phyloP scores from a whole-genome alignment of 2,797 vertebrate genomes.

The Rhadinocentrus ornatus region DNA sequence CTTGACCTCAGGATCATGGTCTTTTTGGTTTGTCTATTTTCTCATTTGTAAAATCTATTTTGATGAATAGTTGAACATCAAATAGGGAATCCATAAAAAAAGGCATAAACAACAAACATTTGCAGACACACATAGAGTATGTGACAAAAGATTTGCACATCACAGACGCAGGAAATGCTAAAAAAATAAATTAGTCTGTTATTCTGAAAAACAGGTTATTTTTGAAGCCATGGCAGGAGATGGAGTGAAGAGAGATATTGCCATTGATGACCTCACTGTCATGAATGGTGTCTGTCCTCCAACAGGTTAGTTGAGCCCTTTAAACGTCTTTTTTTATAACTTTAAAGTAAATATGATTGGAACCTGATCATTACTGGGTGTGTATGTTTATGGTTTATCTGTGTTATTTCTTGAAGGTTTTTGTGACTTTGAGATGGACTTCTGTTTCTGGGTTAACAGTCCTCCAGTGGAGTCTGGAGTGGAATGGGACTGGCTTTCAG shows the following conservation, averaged over 20 bases:
- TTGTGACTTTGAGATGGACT: constrained; percentile 86
- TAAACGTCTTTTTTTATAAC: not conserved
- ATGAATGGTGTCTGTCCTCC: constrained; percentile 78
- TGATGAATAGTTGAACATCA: not conserved
- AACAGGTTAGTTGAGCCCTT: constrained; percentile 59
- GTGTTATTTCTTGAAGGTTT: constrained; percentile 70
- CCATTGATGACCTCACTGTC: constrained; percentile 81
- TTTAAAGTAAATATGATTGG: not conserved
- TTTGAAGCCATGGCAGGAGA: constrained; percentile 79
- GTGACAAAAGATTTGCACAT: not conserved
- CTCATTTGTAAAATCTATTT: not conserved
- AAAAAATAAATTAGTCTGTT: not conserved
- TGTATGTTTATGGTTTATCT: not conserved
- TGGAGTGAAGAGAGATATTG: constrained; percentile 70
- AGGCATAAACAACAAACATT: too few relatives aligned
- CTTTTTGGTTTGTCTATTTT: not conserved
- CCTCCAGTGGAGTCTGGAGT: constrained; percentile 47
- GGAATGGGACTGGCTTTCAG: constrained; percentile 82
- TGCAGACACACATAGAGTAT: not conserved
- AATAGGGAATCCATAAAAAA: not conserved
- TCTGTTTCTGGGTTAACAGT: constrained; percentile 81
- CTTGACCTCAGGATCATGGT: not conserved
- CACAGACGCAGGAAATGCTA: too few relatives aligned
- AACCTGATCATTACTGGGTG: not conserved
- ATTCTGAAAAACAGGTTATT: constrained; percentile 71